phyloP scores from a whole-genome alignment of 2,113 vertebrate species.

The Eidolon helvum region DNA sequence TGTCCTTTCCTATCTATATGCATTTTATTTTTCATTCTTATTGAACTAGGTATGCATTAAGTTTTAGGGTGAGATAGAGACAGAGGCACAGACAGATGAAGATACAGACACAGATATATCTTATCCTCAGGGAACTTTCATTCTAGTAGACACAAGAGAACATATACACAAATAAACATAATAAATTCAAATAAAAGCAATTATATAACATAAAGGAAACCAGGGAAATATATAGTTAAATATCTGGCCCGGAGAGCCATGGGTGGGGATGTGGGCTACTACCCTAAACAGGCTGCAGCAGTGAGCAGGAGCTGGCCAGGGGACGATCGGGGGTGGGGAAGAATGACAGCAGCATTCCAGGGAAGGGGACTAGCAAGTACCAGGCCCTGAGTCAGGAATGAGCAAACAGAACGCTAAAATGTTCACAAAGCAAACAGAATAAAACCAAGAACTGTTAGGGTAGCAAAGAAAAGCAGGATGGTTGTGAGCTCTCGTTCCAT shows the following conservation, averaged over 20 bases:
- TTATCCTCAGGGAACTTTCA: neutral
- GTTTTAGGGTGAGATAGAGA: neutral
- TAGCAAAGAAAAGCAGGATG: too few relatives aligned
- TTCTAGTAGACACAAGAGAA: neutral
- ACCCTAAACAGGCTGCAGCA: fast-evolving
- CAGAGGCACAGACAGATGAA: neutral
- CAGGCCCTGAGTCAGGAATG: too few relatives aligned
- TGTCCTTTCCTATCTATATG: neutral
- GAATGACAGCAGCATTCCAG: fast-evolving
- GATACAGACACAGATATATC: neutral
- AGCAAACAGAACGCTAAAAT: neutral
- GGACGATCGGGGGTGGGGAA: fast-evolving
- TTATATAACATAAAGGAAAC: neutral
- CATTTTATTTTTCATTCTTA: neutral
- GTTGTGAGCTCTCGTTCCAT: too few relatives aligned
- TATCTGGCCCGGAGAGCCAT: too few relatives aligned
- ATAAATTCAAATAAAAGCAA: neutral
- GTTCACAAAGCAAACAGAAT: neutral
- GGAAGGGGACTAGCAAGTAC: neutral
- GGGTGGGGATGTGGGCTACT: neutral
- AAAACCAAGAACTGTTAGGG: too few relatives aligned
- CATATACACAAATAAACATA: neutral
- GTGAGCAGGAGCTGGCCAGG: too few relatives aligned
- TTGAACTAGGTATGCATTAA: neutral
- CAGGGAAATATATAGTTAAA: neutral